Evolutionary conservation across 2,113 vertebrate species (phyloP), one percentile per base, ranked within the genome.

Genomic region (Oriolus oriolus): DNA sequence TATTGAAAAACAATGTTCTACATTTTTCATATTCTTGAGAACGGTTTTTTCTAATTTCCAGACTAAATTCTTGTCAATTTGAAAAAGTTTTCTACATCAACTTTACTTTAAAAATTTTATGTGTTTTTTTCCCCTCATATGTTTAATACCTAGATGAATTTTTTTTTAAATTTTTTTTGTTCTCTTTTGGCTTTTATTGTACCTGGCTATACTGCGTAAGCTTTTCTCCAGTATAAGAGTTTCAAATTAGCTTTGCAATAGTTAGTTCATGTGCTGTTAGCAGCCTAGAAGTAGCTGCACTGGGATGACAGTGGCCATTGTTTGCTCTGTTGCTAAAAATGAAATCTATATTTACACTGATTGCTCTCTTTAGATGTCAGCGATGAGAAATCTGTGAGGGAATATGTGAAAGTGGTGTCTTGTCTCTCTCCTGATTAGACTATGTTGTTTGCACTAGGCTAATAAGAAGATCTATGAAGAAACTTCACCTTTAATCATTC

Each of bases 81-180:
- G 14, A 49, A 44, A 91, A 54, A 17, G 45, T 64, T 18, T 82
- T 53, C n/a, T 26, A 14, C 50, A 17, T 23, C 26, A 60, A 31
- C 10, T 37, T 54, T 65, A 22, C 4, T 7, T 61, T 44, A 39
- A n/a, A 68, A 66, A 68, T 39, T 17, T 52, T 81, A n/a, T 22
- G 21, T 6, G 1, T 22, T 60, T n/a, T 60, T 27, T 42, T n/a
- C 2, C 1, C 0, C 3, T 18, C 12, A 10, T 54, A 7, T 50
- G 3, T 53, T 85, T 33, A 44, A 41, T 23, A 59, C 2, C 1
- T 26, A 64, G 11, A 41, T 50, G 2, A 30, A 39, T 39, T 10
- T 16, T 77, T 61, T 63, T 39, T 50, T 27, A 33, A 22, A 66
- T 2, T 2, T 11, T 2, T 44, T 71, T 33, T 10, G 18, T 37